Evolutionary conservation across 2,113 vertebrate species (phyloP).

Genomic region (Heterocephalus glaber): DNA sequence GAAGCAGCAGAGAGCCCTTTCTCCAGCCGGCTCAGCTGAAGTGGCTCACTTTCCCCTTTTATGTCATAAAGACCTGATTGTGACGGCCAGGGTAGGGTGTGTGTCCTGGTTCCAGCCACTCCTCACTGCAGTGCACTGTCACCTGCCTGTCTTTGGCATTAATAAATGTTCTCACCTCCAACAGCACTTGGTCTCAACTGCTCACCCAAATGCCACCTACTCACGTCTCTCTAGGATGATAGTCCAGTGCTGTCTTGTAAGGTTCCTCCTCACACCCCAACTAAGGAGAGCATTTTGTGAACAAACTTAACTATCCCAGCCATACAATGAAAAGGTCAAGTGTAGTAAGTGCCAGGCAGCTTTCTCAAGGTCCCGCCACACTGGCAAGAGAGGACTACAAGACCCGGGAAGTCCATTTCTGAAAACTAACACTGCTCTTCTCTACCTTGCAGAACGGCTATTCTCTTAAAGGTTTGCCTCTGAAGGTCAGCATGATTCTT

Average conservation of each 20-base stretch:
- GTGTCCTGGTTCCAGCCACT: not conserved
- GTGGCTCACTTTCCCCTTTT: not conserved
- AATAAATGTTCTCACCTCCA: not conserved
- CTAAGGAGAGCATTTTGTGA: not conserved
- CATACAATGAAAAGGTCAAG: not conserved
- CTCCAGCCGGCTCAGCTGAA: not conserved
- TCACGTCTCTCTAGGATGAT: not conserved
- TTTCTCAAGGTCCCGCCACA: not conserved
- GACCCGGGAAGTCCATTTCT: not conserved
- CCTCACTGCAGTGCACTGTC: no score
- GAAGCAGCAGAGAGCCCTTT: not conserved
- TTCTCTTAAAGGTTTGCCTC: not conserved
- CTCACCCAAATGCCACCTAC: not conserved
- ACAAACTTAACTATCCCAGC: not conserved
- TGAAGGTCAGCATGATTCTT: not conserved
- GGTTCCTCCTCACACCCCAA: not conserved
- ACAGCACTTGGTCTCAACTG: not conserved
- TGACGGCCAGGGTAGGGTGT: fast-evolving
- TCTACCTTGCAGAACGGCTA: not conserved
- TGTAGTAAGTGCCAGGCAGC: not conserved
- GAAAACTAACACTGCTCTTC: not conserved
- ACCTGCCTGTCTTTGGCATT: not conserved
- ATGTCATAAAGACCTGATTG: not conserved
- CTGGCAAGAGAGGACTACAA: not conserved
- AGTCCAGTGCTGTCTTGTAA: not conserved